phyloP scores from a whole-genome alignment of 2,797 vertebrate genomes.

The Chelmon rostratus region DNA sequence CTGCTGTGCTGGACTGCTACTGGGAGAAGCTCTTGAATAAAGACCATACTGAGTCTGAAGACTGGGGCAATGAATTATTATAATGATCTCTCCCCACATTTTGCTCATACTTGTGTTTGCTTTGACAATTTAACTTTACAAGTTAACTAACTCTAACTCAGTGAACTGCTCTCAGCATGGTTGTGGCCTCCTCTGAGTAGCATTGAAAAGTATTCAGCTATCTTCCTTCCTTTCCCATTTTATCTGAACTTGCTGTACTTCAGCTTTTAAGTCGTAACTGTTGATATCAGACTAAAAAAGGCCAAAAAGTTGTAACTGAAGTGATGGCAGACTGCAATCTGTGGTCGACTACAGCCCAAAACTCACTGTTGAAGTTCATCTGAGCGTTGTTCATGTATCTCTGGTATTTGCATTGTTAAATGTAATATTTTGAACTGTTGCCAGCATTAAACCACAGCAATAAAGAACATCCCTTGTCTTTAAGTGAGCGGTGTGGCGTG shows the following conservation, averaged over 20 bases:
- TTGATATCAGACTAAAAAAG: not conserved
- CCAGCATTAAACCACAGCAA: not conserved
- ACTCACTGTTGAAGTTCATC: not conserved
- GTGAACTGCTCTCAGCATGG: too few relatives aligned
- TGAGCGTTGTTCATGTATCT: not conserved
- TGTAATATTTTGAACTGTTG: not conserved
- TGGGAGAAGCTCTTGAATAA: constrained; percentile 86
- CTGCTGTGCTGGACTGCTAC: constrained; percentile 83
- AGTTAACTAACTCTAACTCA: not conserved
- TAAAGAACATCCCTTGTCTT: not conserved
- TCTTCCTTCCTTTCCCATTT: not conserved
- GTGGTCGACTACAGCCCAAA: too few relatives aligned
- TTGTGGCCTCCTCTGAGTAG: too few relatives aligned
- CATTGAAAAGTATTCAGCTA: not conserved
- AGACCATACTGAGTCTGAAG: constrained; percentile 65
- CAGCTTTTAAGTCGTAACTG: not conserved
- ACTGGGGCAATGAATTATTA: constrained; percentile 28
- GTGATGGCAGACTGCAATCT: too few relatives aligned
- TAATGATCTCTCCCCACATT: not conserved
- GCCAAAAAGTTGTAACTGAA: too few relatives aligned
- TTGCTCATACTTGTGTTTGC: not conserved
- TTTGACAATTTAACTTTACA: not conserved
- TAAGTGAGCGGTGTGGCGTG: not conserved
- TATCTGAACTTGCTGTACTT: not conserved
- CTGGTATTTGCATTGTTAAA: not conserved